Evolutionary conservation across 2,888 invertebrate genomes (phyloP).

Genomic region (Desoria tigrina): DNA sequence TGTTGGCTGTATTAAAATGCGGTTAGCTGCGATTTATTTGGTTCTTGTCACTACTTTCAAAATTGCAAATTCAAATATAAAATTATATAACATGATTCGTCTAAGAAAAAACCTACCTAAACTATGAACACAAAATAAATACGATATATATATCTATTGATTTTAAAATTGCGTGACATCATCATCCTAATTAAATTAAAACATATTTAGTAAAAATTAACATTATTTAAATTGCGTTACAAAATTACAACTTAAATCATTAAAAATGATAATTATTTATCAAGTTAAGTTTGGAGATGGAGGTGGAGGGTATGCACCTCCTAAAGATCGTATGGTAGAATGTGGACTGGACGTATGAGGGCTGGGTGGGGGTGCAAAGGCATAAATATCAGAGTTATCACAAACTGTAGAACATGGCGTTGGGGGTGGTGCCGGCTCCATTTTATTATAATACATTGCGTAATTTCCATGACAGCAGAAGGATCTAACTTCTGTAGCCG

Average conservation of each 20-base stretch:
- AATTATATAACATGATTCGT: too few relatives aligned
- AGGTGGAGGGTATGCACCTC: conserved; percentile 45
- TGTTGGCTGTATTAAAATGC: too few relatives aligned
- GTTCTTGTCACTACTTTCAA: too few relatives aligned
- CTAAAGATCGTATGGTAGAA: conserved; percentile 47
- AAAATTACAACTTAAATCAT: neutral
- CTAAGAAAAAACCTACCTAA: too few relatives aligned
- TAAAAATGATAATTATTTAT: conserved; percentile 9
- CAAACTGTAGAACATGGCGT: conserved; percentile 93
- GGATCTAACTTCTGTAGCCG: conserved; percentile 47
- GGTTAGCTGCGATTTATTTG: too few relatives aligned
- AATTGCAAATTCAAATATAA: too few relatives aligned
- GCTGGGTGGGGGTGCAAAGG: conserved; percentile 49
- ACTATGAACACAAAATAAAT: too few relatives aligned
- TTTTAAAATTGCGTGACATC: too few relatives aligned
- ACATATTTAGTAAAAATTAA: too few relatives aligned
- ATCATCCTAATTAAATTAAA: too few relatives aligned
- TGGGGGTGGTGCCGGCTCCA: conserved; percentile 72
- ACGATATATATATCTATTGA: too few relatives aligned
- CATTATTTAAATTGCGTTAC: too few relatives aligned
- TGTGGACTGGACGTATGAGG: conserved; percentile 51
- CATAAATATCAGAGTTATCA: conserved; percentile 75
- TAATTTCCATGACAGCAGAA: conserved; percentile 46
- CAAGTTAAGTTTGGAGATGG: conserved; percentile 45
- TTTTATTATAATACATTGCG: conserved; percentile 36